Evolutionary conservation across 2,888 invertebrate species (phyloP), one percentile per base, ranked within the genome.

Genomic region (Acanthococcus lagerstroemiae): DNA sequence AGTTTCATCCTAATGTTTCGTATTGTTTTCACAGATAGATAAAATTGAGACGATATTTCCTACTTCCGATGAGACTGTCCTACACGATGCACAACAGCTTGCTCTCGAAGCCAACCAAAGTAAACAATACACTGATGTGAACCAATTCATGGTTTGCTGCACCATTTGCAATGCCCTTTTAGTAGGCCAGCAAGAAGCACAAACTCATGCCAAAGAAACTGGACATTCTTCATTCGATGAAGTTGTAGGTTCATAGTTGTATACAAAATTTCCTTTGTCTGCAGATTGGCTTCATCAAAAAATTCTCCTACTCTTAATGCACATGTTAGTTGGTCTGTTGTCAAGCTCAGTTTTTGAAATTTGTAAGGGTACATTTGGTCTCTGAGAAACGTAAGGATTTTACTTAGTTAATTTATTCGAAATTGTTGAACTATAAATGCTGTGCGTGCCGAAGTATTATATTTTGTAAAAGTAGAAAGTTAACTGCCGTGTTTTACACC

Each of bases 51-150:
- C 93, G 3, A 83, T 90, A 68, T 95, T 95, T 74, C 85, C 87
- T 0, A 80, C 84, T 0, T 83, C 84, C 71, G 89, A 94, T 74
- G 78, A 84, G 70, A 79, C 79, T 15, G 82, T 92, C 19, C 81
- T 90, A 69, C 78, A 81, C 63, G 87, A 91, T 77, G 95, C 95
- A 0, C 84, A 88, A 71, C 88, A 90, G 72, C 75, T 96, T 56
- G 94, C 92, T 0, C 80, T 82, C 65, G 94, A 95, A 78, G 93
- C 93, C 0, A 90, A 91, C 75, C 86, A 88, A 0, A 88, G 90
- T 69, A 81, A 90, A 68, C 94, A 95, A 77, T 95, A 85, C 76
- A 95, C 95, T 0, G 93, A 95, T 78, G 83, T 93, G 4, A 83
- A 88, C 74, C 89, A 88, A 73, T 94, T 95, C 73, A 86, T 87